Evolutionary conservation across 2,888 invertebrate genomes (phyloP).

Genomic region (Endomychus coccineus): DNA sequence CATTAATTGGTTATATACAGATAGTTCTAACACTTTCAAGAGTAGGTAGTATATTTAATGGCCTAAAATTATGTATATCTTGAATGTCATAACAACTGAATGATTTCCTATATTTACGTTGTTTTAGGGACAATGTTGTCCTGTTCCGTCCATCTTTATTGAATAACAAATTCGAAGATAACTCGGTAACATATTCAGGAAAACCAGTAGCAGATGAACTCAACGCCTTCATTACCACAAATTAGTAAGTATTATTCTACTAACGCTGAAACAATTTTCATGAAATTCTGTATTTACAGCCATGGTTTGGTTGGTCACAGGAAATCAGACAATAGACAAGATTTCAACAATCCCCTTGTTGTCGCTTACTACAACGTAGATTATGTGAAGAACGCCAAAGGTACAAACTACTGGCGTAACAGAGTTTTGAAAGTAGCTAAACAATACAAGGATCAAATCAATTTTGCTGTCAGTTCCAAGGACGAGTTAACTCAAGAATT

Average conservation of each 20-base stretch:
- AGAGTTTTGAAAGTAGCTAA: constrained; percentile 79
- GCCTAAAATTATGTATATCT: too few relatives aligned
- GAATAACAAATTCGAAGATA: constrained; percentile 89
- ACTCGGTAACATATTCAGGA: constrained; percentile 67
- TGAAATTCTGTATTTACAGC: constrained; percentile 24
- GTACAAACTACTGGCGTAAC: constrained; percentile 99
- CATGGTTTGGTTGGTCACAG: constrained; percentile 91
- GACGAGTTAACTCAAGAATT: constrained; percentile 93
- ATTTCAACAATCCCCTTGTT: constrained; percentile 84
- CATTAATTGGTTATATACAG: too few relatives aligned
- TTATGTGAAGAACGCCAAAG: constrained; percentile 94
- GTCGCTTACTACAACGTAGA: constrained; percentile 92
- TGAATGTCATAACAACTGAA: constrained; percentile 1
- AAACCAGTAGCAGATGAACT: constrained; percentile 61
- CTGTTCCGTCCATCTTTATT: constrained; percentile 84
- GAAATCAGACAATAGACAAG: constrained; percentile 71
- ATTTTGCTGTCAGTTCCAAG: constrained; percentile 86
- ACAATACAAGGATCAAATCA: constrained; percentile 52
- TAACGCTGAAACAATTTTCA: not conserved
- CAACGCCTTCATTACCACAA: constrained; percentile 73
- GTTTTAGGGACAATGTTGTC: constrained; percentile 69
- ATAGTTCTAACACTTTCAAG: too few relatives aligned
- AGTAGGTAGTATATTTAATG: too few relatives aligned
- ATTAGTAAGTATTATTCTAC: constrained; percentile 60
- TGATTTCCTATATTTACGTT: constrained; percentile 9